Evolutionary conservation across 2,797 vertebrate genomes (phyloP).

Genomic region (Sardinella longiceps): DNA sequence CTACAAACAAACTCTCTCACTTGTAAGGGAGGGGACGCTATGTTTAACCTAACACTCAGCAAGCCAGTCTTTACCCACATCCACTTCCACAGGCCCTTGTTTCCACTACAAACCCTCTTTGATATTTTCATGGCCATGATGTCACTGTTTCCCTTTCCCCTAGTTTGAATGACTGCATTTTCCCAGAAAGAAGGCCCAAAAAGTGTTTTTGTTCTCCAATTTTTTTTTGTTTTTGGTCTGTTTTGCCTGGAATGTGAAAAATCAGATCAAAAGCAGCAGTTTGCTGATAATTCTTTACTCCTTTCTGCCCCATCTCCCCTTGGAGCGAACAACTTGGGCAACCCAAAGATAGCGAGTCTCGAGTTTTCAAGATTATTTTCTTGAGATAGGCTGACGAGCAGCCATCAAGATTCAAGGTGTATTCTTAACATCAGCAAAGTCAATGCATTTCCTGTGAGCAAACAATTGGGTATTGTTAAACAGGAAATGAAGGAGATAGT

Average conservation of each 20-base stretch:
- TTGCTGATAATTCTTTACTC: constrained; percentile 1
- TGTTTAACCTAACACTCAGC: constrained; percentile 55
- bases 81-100: constrained; percentile 38
- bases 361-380: neutral
- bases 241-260: constrained; percentile 35
- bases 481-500: constrained; percentile 64
- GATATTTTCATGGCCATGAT: constrained; percentile 57
- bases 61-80: constrained; percentile 34
- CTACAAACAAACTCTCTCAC: constrained; percentile 45
- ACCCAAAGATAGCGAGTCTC: neutral
- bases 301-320: neutral
- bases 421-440: constrained; percentile 3
- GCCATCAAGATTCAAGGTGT: constrained; percentile 34
- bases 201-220: too few relatives aligned
- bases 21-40: constrained; percentile 53
- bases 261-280: neutral
- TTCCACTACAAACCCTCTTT: constrained; percentile 54
- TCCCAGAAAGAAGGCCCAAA: constrained; percentile 35
- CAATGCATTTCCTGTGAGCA: constrained; percentile 50
- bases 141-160: constrained; percentile 60
- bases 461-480: constrained; percentile 69
- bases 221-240: neutral
- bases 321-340: neutral
- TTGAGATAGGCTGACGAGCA: neutral
- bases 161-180: constrained; percentile 54